Percentiles rank a stretch among this genome's conserved stretches.
Conservation (phyloP, 2,888 invertebrate species). For the Melinopterus prodromus region DNA sequence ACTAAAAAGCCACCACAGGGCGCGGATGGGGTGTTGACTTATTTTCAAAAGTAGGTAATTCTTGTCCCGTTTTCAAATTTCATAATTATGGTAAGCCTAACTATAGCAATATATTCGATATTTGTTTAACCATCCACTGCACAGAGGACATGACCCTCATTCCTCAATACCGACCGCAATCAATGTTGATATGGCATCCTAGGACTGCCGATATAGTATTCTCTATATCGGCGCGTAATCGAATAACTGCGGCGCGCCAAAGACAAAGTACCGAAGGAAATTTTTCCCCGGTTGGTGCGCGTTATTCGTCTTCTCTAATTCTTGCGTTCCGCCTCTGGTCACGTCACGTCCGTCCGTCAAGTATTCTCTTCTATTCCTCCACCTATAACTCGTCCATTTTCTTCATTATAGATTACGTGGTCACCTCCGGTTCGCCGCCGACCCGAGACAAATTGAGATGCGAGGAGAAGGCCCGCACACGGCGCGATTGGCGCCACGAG, state of each 20-base stretch:
- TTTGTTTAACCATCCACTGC: too few species aligned
- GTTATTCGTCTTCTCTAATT: neutral
- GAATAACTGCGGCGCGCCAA: neutral
- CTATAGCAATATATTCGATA: too few species aligned
- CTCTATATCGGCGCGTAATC: neutral
- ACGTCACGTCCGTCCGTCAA: conserved; percentile 4
- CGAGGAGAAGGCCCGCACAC: conserved; percentile 74
- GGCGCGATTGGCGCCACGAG: conserved; percentile 69
- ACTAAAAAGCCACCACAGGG: too few species aligned
- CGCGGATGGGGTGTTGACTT: too few species aligned
- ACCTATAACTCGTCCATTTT: neutral
- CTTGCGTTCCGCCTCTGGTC: neutral
- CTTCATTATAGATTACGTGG: conserved; percentile 57
- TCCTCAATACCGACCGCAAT: too few species aligned
- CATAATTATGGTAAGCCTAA: too few species aligned
- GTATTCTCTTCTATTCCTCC: neutral
- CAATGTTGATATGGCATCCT: neutral
- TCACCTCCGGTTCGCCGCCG: conserved; percentile 81
- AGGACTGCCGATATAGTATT: neutral
- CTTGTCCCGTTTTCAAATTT: too few species aligned
- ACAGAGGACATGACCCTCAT: too few species aligned
- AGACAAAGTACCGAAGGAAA: neutral
- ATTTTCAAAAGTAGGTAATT: too few species aligned
- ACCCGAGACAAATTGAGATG: conserved; percentile 81
- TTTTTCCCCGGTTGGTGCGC: neutral